Percentiles rank a stretch among this genome's conserved stretches.
Conservation (phyloP, 2,797 vertebrate species). For the Galaxias olidus region DNA sequence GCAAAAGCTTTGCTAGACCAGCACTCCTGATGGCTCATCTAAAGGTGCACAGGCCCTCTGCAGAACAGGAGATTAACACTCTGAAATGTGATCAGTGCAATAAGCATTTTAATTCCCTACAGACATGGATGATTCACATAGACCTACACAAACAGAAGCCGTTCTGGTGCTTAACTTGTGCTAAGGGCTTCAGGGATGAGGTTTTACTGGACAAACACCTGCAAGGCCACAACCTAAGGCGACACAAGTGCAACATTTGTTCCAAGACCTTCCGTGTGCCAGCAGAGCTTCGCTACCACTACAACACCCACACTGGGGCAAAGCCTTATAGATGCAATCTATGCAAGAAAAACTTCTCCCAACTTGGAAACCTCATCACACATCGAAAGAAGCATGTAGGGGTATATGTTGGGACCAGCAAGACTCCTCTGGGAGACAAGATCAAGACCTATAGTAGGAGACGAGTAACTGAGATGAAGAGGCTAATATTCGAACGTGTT, state of each 20-base stretch:
- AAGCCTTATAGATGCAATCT: slow-evolving; percentile 46
- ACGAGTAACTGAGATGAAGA: slow-evolving; percentile 4
- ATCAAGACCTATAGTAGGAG: background rate
- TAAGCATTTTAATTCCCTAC: slow-evolving; percentile 43
- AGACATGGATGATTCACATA: slow-evolving; percentile 46
- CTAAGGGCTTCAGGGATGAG: slow-evolving; percentile 56
- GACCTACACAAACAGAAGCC: slow-evolving; percentile 54
- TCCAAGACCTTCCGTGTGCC: slow-evolving; percentile 33
- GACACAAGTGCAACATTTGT: slow-evolving; percentile 48
- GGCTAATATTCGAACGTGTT: background rate
- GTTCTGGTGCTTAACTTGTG: slow-evolving; percentile 47
- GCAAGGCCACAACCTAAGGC: slow-evolving; percentile 44
- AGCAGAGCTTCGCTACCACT: slow-evolving; percentile 33
- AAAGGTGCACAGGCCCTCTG: slow-evolving; percentile 37
- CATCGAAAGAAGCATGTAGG: slow-evolving; percentile 39
- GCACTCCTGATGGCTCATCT: slow-evolving; percentile 48
- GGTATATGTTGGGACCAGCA: background rate
- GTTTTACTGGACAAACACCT: slow-evolving; percentile 49
- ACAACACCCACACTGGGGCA: slow-evolving; percentile 24
- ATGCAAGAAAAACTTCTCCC: slow-evolving; percentile 50
- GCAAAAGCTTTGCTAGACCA: slow-evolving; percentile 44
- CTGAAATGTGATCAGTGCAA: slow-evolving; percentile 59
- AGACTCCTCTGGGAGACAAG: slow-evolving; percentile 5
- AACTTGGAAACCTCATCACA: slow-evolving; percentile 23
- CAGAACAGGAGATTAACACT: background rate